Percentiles rank a stretch among this genome's conserved stretches.
Conservation (phyloP, 2,888 invertebrate species). For the Ephialtes manifestator region DNA sequence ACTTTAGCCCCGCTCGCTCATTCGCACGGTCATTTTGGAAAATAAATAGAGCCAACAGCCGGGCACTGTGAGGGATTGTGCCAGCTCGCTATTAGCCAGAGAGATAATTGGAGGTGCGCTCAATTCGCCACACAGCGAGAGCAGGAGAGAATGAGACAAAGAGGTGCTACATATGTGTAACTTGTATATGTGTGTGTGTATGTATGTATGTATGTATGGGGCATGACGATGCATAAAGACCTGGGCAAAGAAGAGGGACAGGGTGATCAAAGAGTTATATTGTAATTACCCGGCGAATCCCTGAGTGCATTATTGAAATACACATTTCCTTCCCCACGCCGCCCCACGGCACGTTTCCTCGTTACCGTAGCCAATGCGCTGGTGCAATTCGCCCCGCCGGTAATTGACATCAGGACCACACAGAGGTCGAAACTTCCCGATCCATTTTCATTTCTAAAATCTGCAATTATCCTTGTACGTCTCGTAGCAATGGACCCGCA, state of each 20-base stretch:
- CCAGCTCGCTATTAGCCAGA: conserved; percentile 35
- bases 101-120: conserved; percentile 33
- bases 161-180: neutral
- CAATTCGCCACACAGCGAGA: conserved; percentile 16
- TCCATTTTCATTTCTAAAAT: conserved; percentile 61
- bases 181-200: neutral
- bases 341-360: conserved; percentile 27
- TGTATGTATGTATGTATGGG: neutral
- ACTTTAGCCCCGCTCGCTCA: conserved; percentile 34
- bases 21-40: conserved; percentile 59
- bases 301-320: conserved; percentile 71
- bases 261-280: conserved; percentile 61
- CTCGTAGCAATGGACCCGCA: neutral
- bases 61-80: conserved; percentile 45
- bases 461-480: neutral
- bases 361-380: conserved; percentile 9
- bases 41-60: conserved; percentile 53
- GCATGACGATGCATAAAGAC: conserved; percentile 21
- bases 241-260: conserved; percentile 14
- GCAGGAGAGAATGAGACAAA: conserved; percentile 30
- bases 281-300: conserved; percentile 66
- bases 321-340: conserved; percentile 56
- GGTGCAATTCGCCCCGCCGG: conserved; percentile 5
- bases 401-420: conserved; percentile 7
- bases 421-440: conserved; percentile 54